These are phyloP conservation scores for Mastomys coucha DNA, from an alignment of 2,113 vertebrate genomes.

Conservation along the genomic window DNA sequence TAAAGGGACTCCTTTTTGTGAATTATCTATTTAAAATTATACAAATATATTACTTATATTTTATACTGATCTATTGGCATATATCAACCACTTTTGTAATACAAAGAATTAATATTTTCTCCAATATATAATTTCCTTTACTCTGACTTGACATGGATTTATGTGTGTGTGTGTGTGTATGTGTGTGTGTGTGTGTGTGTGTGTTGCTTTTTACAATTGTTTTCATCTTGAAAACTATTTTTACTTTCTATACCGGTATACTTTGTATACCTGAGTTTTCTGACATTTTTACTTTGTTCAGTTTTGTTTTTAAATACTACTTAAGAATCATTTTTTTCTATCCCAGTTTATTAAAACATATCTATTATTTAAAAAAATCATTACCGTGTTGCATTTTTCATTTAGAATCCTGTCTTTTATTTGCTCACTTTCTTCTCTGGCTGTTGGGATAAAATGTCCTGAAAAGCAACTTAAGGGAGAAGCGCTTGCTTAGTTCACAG, in stretches of 20 bases:
- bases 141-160: not conserved
- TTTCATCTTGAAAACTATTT: not conserved
- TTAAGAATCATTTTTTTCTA: slow-evolving; percentile 8
- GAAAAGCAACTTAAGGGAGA: too few relatives aligned
- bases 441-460: not conserved
- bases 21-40: not conserved
- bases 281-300: not conserved
- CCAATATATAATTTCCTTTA: slow-evolving; percentile 4
- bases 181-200: too few relatives aligned
- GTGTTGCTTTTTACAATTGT: slow-evolving; percentile 5
- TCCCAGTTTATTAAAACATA: slow-evolving; percentile 3
- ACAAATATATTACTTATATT: not conserved
- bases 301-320: not conserved
- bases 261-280: not conserved
- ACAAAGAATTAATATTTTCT: slow-evolving; percentile 30
- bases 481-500: not conserved
- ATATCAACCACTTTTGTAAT: not conserved
- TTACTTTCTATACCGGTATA: slow-evolving; percentile 4
- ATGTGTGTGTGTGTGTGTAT: not conserved
- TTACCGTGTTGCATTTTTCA: not conserved
- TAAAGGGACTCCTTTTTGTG: not conserved
- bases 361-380: not conserved
- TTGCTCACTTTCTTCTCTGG: not conserved
- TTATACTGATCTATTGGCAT: not conserved
- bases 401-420: slow-evolving; percentile 8